Conservation (phyloP, 2,797 vertebrate genomes). For the Gymnoscopelus braueri region DNA sequence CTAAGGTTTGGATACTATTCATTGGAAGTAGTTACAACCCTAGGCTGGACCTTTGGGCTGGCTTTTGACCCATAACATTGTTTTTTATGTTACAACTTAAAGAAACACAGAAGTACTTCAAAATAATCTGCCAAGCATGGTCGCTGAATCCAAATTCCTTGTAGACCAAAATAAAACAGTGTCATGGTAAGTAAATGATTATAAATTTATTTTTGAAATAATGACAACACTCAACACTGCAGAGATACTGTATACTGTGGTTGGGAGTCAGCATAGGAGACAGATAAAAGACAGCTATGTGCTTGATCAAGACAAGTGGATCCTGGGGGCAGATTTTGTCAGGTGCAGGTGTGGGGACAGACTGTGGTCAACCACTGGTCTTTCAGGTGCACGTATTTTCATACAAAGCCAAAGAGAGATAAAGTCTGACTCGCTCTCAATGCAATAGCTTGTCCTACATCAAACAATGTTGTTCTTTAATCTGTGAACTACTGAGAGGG, state of each 20-base stretch:
- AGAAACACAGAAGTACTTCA: too few relatives aligned
- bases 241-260: background rate
- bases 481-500: slow-evolving; percentile 31
- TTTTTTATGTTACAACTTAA: too few relatives aligned
- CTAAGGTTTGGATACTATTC: slow-evolving; percentile 41
- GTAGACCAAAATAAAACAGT: too few relatives aligned
- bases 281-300: slow-evolving; percentile 4
- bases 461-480: slow-evolving; percentile 55
- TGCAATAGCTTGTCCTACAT: slow-evolving; percentile 52
- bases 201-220: background rate
- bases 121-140: too few relatives aligned
- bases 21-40: slow-evolving; percentile 27
- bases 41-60: slow-evolving; percentile 7
- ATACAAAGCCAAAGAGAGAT: slow-evolving; percentile 51
- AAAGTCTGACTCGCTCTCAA: slow-evolving; percentile 42
- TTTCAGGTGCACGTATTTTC: slow-evolving; percentile 59
- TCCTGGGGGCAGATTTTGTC: slow-evolving; percentile 28
- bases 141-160: too few relatives aligned
- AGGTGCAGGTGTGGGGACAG: slow-evolving; percentile 46
- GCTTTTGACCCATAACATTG: slow-evolving; percentile 43
- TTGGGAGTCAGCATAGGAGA: background rate
- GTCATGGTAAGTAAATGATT: background rate
- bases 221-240: background rate
- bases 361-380: slow-evolving; percentile 41
- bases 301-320: slow-evolving; percentile 4